phyloP scores from a whole-genome alignment of 1,140 invertebrate genomes.

The Trinorchestia longiramus region DNA sequence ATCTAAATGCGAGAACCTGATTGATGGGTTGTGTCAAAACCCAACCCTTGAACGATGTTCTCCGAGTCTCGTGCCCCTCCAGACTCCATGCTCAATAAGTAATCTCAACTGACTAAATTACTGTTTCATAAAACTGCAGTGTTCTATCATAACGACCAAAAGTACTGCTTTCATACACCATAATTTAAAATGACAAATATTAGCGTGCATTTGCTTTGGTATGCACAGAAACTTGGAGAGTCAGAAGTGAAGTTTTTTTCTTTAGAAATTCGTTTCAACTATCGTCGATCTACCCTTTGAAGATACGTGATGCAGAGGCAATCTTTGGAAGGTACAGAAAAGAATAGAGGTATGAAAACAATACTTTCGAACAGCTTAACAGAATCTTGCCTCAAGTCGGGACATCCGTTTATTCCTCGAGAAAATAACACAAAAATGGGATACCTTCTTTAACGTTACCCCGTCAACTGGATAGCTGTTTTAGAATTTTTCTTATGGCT shows the following conservation, averaged over 20 bases:
- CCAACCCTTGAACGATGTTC: background rate
- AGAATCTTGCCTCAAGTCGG: background rate
- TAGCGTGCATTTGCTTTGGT: background rate
- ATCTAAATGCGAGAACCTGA: slow-evolving; percentile 8
- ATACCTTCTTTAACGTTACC: background rate
- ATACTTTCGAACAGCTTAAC: background rate
- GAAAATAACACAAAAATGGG: background rate
- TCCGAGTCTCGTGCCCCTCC: background rate
- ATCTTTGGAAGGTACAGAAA: no score
- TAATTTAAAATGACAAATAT: background rate
- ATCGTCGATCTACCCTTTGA: background rate
- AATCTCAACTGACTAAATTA: background rate
- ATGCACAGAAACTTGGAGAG: background rate
- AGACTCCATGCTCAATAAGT: background rate
- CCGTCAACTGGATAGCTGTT: background rate
- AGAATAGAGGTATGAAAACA: no score
- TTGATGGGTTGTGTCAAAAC: slow-evolving; percentile 32
- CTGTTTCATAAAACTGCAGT: background rate
- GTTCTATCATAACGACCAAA: background rate
- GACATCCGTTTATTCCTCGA: background rate
- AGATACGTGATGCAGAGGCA: background rate
- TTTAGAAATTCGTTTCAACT: background rate
- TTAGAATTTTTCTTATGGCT: background rate
- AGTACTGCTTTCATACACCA: background rate
- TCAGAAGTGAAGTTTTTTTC: background rate